phyloP scores from a whole-genome alignment of 1,140 invertebrate species.

The Chrysopa pallens region DNA sequence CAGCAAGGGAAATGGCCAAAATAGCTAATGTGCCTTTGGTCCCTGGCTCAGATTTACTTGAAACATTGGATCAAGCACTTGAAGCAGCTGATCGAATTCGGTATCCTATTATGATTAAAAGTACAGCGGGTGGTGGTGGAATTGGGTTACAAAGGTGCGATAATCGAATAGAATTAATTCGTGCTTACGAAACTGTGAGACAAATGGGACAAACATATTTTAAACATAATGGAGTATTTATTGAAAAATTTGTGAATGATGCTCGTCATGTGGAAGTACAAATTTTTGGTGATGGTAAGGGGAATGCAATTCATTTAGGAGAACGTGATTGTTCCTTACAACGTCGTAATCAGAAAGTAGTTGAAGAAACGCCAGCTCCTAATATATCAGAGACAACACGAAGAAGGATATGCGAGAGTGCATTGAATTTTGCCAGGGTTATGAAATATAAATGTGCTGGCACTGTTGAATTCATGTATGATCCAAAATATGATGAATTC shows the following conservation, averaged over 20 bases:
- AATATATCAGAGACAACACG: conserved; percentile 35
- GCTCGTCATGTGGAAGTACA: too few species aligned
- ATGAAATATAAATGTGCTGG: conserved; percentile 47
- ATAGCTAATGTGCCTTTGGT: conserved; percentile 41
- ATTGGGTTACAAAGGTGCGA: conserved; percentile 41
- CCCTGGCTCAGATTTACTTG: conserved; percentile 4
- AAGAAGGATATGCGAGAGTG: conserved; percentile 40
- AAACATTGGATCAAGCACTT: too few species aligned
- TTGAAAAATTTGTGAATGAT: not conserved
- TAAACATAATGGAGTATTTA: too few species aligned
- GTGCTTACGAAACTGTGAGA: too few species aligned
- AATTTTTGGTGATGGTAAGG: conserved; percentile 10
- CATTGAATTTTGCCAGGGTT: conserved; percentile 33
- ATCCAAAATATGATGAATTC: conserved; percentile 37
- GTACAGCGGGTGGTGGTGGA: conserved; percentile 46
- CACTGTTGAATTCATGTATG: conserved; percentile 52
- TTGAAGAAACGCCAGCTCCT: conserved; percentile 45
- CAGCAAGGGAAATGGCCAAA: conserved; percentile 46
- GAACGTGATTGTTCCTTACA: conserved; percentile 57
- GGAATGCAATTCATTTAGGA: conserved; percentile 11
- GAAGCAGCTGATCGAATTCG: conserved; percentile 24
- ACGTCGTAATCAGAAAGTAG: conserved; percentile 50
- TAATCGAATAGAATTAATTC: too few species aligned
- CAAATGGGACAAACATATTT: too few species aligned
- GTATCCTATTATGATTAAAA: conserved; percentile 55